These are phyloP conservation scores for Micronisus gabar DNA, from an alignment of 2,113 vertebrate species.

Conservation along the genomic window DNA sequence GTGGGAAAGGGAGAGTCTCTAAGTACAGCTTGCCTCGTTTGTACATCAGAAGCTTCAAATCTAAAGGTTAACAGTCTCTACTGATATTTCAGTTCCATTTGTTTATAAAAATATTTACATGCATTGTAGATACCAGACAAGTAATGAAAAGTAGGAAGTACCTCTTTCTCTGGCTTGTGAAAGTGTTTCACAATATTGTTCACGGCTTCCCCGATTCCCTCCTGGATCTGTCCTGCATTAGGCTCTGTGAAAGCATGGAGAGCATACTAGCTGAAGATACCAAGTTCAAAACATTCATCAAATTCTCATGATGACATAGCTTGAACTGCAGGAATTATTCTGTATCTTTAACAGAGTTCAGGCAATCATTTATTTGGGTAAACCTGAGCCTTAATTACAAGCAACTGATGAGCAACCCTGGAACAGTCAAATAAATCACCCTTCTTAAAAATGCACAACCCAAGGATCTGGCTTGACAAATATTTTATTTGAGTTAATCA, in stretches of 20 bases:
- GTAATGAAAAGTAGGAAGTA: constrained; percentile 38
- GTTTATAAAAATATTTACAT: not conserved
- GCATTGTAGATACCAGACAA: not conserved
- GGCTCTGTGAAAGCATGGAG: constrained; percentile 78
- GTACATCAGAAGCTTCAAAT: not conserved
- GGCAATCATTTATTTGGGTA: not conserved
- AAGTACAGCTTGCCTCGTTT: not conserved
- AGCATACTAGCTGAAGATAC: not conserved
- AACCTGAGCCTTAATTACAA: not conserved
- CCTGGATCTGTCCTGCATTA: constrained; percentile 89
- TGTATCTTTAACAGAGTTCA: not conserved
- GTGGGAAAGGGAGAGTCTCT: not conserved
- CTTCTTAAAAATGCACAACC: not conserved
- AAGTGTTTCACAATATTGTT: constrained; percentile 98
- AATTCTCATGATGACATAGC: not conserved
- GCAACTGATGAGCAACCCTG: not conserved
- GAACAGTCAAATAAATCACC: not conserved
- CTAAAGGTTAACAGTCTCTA: not conserved
- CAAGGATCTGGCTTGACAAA: not conserved
- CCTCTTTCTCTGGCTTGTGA: constrained; percentile 98
- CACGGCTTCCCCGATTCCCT: constrained; percentile 93
- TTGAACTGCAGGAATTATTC: not conserved
- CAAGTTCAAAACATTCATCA: not conserved
- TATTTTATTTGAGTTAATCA: not conserved
- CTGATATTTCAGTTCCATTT: not conserved